These are phyloP conservation scores for Ametastegia equiseti DNA, from an alignment of 2,888 invertebrate genomes.

Conservation along the genomic window DNA sequence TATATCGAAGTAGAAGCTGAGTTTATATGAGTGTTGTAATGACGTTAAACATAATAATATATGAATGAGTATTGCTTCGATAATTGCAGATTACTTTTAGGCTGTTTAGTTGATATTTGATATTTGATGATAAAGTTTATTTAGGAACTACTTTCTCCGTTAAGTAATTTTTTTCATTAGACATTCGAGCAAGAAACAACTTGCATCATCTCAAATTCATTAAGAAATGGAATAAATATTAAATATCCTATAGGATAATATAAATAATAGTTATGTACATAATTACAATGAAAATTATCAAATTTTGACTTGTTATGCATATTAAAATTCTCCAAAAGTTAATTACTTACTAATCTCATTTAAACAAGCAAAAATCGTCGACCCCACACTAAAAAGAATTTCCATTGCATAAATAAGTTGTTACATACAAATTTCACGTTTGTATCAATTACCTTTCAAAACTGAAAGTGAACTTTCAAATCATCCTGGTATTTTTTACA, in stretches of 20 bases:
- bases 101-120: neutral
- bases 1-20: neutral
- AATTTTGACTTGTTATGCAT: neutral
- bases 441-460: neutral
- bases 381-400: neutral
- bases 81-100: neutral
- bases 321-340: neutral
- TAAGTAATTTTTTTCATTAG: neutral
- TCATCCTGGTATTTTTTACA: neutral
- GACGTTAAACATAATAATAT: neutral
- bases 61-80: neutral
- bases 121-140: neutral
- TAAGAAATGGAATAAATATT: constrained; percentile 35
- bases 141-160: constrained; percentile 25
- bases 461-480: neutral
- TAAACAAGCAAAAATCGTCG: neutral
- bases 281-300: constrained; percentile 13
- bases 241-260: constrained; percentile 23
- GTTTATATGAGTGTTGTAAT: neutral
- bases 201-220: neutral
- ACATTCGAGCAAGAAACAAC: neutral
- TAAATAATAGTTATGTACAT: constrained; percentile 38
- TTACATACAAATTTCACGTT: neutral
- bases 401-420: neutral
- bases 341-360: neutral